Evolutionary conservation across 2,888 invertebrate genomes (phyloP), one percentile per base, ranked within the genome.

Genomic region (Chrysolina oricalcia): DNA sequence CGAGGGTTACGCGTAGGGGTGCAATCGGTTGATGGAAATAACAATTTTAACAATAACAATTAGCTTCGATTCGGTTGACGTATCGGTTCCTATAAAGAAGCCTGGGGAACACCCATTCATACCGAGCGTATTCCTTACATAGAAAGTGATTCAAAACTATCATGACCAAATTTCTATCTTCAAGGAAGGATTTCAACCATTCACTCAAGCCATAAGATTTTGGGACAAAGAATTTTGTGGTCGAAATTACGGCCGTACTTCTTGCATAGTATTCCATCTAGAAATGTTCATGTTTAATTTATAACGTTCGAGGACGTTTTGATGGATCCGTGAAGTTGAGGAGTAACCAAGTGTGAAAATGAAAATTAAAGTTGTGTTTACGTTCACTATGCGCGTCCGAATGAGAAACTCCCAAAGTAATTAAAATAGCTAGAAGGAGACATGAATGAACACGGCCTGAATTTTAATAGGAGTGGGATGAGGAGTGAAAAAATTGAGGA

Each of bases 291-390:
- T 53, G 53, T 53, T 53, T 53, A 53, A 53, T 53, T 53, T 53
- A 53, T 23, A 17, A 17, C 17, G 21, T 53, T 53, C 53, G 53
- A 53, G 19, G 53, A 53, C 53, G 53, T 53, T 53, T 53, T 53
- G 53, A 53, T 53, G 21, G 53, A 53, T 53, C 53, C 53, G 21
- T 53, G 53, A 53, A 53, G 53, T 53, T 53, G 53, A 13, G 53
- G 19, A 13, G 53, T 53, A 53, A 53, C 53, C 53, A 53, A 53
- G 53, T 21, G 53, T 53, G 53, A 53, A 53, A 53, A 9, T 53
- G 53, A 53, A 53, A 53, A 53, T 53, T 53, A 23, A 53, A 53
- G 53, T 53, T 53, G 11, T 53, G 53, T 53, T 53, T 53, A 53
- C 53, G 53, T 53, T 53, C 53, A 53, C 19, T 53, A 23, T 53